Conservation (phyloP, 2,113 vertebrate species). For the Mesitornis unicolor region DNA sequence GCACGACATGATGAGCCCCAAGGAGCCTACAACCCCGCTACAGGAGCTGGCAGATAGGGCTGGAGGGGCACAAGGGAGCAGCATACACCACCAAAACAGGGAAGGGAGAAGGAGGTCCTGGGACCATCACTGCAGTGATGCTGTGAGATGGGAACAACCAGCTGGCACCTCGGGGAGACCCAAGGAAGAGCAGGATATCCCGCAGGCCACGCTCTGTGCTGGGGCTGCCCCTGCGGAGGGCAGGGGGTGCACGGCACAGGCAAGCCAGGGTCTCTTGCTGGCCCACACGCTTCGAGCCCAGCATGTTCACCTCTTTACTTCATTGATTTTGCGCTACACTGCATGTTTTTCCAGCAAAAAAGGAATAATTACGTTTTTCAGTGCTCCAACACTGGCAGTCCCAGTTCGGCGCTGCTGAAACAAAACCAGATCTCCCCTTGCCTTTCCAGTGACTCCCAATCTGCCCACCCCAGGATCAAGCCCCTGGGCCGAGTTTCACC, state of each 20-base stretch:
- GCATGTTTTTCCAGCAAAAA: not conserved
- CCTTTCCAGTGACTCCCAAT: not conserved
- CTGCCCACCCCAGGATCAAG: not conserved
- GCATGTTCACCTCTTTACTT: not conserved
- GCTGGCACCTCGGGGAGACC: not conserved
- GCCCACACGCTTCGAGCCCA: not conserved
- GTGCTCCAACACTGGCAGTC: accelerated
- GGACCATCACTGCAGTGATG: not conserved
- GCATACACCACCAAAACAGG: accelerated
- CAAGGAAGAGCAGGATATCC: not conserved
- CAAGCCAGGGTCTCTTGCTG: accelerated
- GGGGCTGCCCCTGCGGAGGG: not conserved
- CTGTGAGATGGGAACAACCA: not conserved
- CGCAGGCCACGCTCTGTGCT: not conserved
- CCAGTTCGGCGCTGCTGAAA: not conserved
- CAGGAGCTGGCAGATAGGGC: not conserved
- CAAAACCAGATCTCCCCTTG: not conserved
- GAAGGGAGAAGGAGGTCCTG: not conserved
- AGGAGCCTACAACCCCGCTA: not conserved
- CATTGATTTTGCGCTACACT: not conserved
- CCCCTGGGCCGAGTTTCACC: not conserved
- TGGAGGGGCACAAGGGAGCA: not conserved
- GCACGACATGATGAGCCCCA: not conserved
- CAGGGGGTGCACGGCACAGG: not conserved
- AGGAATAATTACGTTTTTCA: not conserved